Evolutionary conservation across 1,140 invertebrate species (phyloP), one percentile per base, ranked within the genome.

Genomic region (Pogonus chalceus): DNA sequence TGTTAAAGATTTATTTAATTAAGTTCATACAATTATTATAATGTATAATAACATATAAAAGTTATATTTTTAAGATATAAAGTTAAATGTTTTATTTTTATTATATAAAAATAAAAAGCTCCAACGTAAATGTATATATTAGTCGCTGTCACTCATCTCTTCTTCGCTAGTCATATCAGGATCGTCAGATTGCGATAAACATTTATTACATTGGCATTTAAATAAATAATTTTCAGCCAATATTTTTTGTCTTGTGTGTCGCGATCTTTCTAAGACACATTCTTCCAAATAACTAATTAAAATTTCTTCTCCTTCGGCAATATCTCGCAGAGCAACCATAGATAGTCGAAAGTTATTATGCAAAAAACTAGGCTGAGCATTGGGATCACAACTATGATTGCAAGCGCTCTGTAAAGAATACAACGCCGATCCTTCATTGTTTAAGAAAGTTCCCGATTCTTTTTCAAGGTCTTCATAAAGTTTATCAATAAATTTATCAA

Each of bases 351-450:
- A 85, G 65, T 92, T 91, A 49, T 90, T 90, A 64, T 90, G 80
- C 1, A 86, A 84, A 67, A 96, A 97, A 18, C 82, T 82, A 0
- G 87, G 81, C 63, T 85, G 80, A 2, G 92, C 90, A 74, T 96
- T 96, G 2, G 93, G 92, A 0, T 76, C 66, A 69, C 94, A 98
- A 66, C 90, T 95, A 69, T 98, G 94, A 73, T 97, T 97, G 52
- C 88, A 83, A 26, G 84, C 76, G 66, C 92, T 94, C 68, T 96
- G 92, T 0, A 88, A 60, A 16, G 76, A 63, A 72, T 90, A 97
- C 0, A 98, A 71, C 1, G 88, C 94, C 16, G 92, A 92, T 1
- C 93, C 94, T 78, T 97, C 93, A 69, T 87, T 92, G 68, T 96
- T 91, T 14, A 96, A 69, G 69, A 96, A 97, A 54, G 81, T 75